phyloP scores from a whole-genome alignment of 2,797 vertebrate genomes.

The Okamejei kenojei region DNA sequence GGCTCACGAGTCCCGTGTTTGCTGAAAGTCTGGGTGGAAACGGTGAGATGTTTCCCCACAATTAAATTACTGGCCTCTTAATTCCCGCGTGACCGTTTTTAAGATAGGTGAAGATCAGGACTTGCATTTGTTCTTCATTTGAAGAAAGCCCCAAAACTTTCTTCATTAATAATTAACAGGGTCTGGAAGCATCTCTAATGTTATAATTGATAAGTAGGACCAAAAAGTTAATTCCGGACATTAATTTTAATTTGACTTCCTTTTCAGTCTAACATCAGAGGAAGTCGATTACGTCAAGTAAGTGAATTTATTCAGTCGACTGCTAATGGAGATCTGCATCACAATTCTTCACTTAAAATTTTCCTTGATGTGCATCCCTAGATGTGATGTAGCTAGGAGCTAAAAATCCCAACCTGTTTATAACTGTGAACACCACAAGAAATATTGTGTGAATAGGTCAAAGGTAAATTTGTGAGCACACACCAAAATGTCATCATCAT shows the following conservation, averaged over 20 bases:
- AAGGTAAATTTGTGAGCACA: not conserved
- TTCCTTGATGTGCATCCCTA: not conserved
- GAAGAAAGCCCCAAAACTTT: not conserved
- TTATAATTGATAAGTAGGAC: not conserved
- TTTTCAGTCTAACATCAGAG: not conserved
- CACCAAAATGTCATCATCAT: no score
- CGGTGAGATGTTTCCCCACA: not conserved
- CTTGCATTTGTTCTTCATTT: not conserved
- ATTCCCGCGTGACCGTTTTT: not conserved
- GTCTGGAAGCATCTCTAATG: slow-evolving; percentile 10
- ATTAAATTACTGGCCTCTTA: not conserved
- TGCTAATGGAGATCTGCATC: not conserved
- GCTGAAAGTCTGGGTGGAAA: not conserved
- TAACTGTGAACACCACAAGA: not conserved
- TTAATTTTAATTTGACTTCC: slow-evolving; percentile 25
- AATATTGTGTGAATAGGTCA: not conserved
- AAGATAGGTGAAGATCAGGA: not conserved
- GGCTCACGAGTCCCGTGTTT: not conserved
- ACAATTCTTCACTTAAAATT: not conserved
- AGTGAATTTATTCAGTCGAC: not conserved
- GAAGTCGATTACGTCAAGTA: not conserved
- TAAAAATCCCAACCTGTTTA: not conserved
- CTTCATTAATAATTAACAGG: slow-evolving; percentile 23
- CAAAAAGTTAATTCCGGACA: slow-evolving; percentile 17
- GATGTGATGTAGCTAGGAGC: not conserved